Evolutionary conservation across 2,113 vertebrate genomes (phyloP), one percentile per base, ranked within the genome.

Genomic region (Rhinopomastus cyanomelas): DNA sequence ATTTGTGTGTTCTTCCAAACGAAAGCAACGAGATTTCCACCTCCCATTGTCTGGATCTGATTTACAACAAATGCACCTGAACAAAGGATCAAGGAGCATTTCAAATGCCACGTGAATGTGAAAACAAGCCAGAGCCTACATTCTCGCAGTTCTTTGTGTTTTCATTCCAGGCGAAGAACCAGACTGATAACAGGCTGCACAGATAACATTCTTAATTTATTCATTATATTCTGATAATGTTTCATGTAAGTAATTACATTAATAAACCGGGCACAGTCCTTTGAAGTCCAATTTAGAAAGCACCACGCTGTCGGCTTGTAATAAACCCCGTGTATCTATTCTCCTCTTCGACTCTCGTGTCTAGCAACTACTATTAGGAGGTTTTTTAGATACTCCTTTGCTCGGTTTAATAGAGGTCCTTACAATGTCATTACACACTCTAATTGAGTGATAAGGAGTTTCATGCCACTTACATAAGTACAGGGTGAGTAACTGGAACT

Each of bases 171-270:
- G 49, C 77, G 72, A 44, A 92, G 64, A 77, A 60, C 36, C 27
- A 88, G 34, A 53, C 49, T 19, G 69, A 94, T 94, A 93, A 62
- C 57, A 72, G 68, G 42, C 42, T 30, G 18, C 12, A 62, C 27
- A 88, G 92, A 96, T 94, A 94, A 87, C 23, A 59, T 61, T 94
- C 87, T 77, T 36, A 89, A 94, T 92, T 88, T 91, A 95, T 88
- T 94, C 73, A 79, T 89, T 91, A 89, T 64, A 72, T 64, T 79
- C 53, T 59, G 76, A 86, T 94, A 84, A 79, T 73, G 88, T 84
- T 79, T 84, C 29, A 21, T 78, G 6, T 36, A 64, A 85, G 76
- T 73, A 91, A 94, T 95, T 94, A 86, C 66, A 72, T 72, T 86
- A 78, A 90, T 78, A 78, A 88, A 81, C 57, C 81, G 8, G 0